Conservation (phyloP, 37 sponge, comb jelly and placozoan species). For the Bolinopsis microptera region DNA sequence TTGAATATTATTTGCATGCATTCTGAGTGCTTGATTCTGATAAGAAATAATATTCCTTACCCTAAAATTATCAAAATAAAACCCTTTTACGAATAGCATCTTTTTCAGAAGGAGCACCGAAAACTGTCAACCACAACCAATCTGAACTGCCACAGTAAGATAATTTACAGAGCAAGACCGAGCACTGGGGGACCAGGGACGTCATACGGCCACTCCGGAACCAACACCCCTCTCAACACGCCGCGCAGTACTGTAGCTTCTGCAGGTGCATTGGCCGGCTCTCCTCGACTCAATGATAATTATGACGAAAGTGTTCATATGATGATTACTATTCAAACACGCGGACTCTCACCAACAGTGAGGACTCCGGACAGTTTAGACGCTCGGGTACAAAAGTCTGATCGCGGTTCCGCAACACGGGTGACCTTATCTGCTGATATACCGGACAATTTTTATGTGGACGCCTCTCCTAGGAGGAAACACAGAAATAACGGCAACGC, state of each 20-base stretch:
- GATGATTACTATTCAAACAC: no score
- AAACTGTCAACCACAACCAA: not conserved
- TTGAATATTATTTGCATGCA: no score
- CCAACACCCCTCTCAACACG: not conserved
- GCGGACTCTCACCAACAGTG: not conserved
- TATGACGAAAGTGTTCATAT: no score
- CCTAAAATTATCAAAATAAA: no score
- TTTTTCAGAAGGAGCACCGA: not conserved
- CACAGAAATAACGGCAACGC: not conserved
- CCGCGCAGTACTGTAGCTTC: not conserved
- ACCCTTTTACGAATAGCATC: no score
- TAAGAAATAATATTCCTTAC: no score
- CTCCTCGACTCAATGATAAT: not conserved
- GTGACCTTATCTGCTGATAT: no score
- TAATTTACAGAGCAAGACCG: not conserved
- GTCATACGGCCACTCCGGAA: not conserved
- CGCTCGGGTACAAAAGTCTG: not conserved
- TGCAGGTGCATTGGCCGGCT: not conserved
- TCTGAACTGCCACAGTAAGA: not conserved
- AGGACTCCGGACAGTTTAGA: not conserved
- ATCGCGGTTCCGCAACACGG: not conserved
- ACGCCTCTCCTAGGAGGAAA: not conserved
- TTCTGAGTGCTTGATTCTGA: no score
- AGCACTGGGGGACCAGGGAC: no score
- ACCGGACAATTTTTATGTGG: no score